Conservation (phyloP, 2,797 vertebrate species). For the Acanthopagrus latus region DNA sequence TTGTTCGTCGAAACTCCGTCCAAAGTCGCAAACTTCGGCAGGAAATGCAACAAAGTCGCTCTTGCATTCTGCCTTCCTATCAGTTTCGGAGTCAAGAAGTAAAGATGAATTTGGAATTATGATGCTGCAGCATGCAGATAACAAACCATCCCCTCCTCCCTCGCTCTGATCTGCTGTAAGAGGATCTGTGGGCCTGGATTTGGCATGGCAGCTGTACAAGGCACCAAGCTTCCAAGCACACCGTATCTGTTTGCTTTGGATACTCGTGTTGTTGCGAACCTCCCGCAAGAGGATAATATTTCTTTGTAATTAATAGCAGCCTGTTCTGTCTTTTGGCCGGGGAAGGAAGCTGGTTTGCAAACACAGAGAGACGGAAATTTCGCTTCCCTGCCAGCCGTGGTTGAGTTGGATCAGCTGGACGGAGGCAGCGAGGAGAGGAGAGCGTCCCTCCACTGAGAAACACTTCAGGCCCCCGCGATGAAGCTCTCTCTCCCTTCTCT, state of each 20-base stretch:
- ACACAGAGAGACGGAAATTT: constrained; percentile 70
- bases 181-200: constrained; percentile 78
- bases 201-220: constrained; percentile 77
- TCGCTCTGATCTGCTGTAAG: constrained; percentile 77
- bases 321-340: constrained; percentile 65
- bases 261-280: constrained; percentile 73
- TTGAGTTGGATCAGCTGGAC: constrained; percentile 66
- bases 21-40: background rate
- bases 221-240: constrained; percentile 74
- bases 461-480: constrained; percentile 13
- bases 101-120: constrained; percentile 57
- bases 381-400: constrained; percentile 52
- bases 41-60: background rate
- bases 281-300: constrained; percentile 76
- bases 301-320: constrained; percentile 80
- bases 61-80: constrained; percentile 15
- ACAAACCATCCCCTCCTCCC: constrained; percentile 43
- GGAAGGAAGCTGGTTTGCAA: constrained; percentile 63
- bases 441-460: constrained; percentile 8
- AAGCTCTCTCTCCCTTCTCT: background rate
- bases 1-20: constrained; percentile 46
- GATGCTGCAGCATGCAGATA: constrained; percentile 69
- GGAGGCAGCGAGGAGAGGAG: constrained; percentile 37
- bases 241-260: constrained; percentile 82
- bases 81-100: constrained; percentile 19